Evolutionary conservation across 2,888 invertebrate species (phyloP).

Genomic region (Serrognathus titanus): DNA sequence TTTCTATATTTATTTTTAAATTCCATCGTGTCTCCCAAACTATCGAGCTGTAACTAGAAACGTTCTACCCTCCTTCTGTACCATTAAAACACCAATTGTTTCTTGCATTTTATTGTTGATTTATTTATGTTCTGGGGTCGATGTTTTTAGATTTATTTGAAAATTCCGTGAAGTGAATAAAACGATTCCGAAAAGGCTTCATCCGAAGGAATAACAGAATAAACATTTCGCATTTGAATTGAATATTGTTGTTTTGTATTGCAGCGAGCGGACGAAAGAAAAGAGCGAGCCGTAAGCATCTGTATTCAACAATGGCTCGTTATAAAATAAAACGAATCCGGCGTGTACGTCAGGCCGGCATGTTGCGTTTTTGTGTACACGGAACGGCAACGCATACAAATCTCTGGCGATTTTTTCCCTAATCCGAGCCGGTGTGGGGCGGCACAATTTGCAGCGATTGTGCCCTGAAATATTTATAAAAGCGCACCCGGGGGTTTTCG

Average conservation of each 20-base stretch:
- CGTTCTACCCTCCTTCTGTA: too few species aligned
- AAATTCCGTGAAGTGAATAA: too few species aligned
- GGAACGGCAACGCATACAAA: not conserved
- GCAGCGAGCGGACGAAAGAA: not conserved
- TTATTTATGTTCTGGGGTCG: too few species aligned
- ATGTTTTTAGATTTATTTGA: too few species aligned
- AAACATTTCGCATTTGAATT: not conserved
- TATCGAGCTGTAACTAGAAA: too few species aligned
- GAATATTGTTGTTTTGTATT: not conserved
- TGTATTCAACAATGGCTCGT: constrained; percentile 2
- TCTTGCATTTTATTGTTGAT: too few species aligned
- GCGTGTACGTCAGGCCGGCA: not conserved
- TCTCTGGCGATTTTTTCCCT: too few species aligned
- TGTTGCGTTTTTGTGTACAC: not conserved
- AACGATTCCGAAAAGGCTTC: too few species aligned
- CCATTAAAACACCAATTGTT: too few species aligned
- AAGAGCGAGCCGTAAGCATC: not conserved
- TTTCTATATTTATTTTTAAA: too few species aligned
- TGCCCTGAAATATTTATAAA: constrained; percentile 2
- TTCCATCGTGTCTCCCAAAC: too few species aligned
- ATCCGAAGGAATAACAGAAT: too few species aligned
- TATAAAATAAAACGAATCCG: not conserved
- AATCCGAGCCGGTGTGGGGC: not conserved
- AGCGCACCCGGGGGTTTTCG: not conserved
- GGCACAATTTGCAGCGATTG: constrained; percentile 4